phyloP scores from a whole-genome alignment of 1,140 invertebrate species.

The Zaprionus kolodkinae region DNA sequence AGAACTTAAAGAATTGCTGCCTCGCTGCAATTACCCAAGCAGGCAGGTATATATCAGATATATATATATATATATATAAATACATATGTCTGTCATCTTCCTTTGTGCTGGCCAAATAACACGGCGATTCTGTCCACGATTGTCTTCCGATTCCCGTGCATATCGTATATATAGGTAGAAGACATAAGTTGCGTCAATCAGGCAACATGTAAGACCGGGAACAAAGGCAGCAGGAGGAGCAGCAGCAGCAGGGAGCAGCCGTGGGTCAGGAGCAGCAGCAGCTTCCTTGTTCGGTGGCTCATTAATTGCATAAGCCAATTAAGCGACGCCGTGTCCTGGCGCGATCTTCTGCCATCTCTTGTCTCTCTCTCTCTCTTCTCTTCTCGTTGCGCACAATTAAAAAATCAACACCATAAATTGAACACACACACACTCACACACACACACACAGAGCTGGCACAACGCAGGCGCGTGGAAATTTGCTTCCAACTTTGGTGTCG shows the following conservation, averaged over 20 bases:
- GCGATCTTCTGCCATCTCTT: not conserved
- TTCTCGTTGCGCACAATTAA: conserved; percentile 58
- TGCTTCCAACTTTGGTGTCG: conserved; percentile 7
- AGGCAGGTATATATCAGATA: conserved; percentile 2
- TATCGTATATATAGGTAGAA: conserved; percentile 1
- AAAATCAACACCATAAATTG: conserved; percentile 75
- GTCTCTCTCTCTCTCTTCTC: not conserved
- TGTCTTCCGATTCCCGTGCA: not conserved
- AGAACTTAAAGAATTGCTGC: conserved; percentile 43
- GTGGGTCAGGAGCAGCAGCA: not conserved
- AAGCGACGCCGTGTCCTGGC: conserved; percentile 34
- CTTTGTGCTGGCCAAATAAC: conserved; percentile 10
- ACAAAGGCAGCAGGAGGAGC: not conserved
- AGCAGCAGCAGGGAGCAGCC: not conserved
- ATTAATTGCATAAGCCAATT: conserved; percentile 57
- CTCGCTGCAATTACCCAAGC: conserved; percentile 34
- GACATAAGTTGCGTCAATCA: conserved; percentile 27
- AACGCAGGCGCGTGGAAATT: conserved; percentile 8
- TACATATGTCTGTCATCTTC: conserved; percentile 1
- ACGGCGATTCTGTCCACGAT: not conserved
- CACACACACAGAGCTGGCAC: not conserved
- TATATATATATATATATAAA: too few species aligned
- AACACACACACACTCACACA: conserved; percentile 38
- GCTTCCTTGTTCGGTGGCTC: not conserved
- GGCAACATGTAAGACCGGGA: not conserved